These are phyloP conservation scores for Schizopygopsis pylzovi DNA, from an alignment of 2,797 vertebrate species.

Conservation along the genomic window DNA sequence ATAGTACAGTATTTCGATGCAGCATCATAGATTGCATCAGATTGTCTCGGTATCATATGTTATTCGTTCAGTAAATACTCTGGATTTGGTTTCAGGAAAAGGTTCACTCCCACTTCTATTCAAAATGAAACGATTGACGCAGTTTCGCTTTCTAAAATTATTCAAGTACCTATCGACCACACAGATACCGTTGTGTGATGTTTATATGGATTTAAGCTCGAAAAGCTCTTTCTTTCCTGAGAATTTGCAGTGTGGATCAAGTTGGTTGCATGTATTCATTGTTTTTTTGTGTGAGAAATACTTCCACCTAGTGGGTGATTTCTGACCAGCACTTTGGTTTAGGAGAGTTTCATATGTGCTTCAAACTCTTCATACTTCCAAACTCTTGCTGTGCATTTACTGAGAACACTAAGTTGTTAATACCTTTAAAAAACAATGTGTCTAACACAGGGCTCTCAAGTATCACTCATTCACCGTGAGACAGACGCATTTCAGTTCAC, in stretches of 20 bases:
- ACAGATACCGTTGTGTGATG: background rate
- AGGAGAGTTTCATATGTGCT: background rate
- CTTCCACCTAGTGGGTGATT: background rate
- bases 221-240: too few species aligned
- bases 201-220: background rate
- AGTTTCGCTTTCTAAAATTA: background rate
- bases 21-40: background rate
- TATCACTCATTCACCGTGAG: too few species aligned
- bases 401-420: background rate
- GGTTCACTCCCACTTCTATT: background rate
- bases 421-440: background rate
- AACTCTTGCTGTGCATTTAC: background rate
- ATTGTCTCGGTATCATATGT: background rate
- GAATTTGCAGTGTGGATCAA: background rate
- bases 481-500: too few species aligned
- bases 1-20: background rate
- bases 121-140: background rate
- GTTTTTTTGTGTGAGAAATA: background rate
- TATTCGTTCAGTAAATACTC: background rate
- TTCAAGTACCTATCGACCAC: rapidly evolving
- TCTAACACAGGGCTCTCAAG: too few species aligned
- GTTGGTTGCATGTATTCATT: background rate
- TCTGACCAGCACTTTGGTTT: background rate
- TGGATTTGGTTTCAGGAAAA: background rate
- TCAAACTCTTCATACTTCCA: background rate